phyloP scores from a whole-genome alignment of 2,888 invertebrate genomes.

The Hyppa rectilinea region DNA sequence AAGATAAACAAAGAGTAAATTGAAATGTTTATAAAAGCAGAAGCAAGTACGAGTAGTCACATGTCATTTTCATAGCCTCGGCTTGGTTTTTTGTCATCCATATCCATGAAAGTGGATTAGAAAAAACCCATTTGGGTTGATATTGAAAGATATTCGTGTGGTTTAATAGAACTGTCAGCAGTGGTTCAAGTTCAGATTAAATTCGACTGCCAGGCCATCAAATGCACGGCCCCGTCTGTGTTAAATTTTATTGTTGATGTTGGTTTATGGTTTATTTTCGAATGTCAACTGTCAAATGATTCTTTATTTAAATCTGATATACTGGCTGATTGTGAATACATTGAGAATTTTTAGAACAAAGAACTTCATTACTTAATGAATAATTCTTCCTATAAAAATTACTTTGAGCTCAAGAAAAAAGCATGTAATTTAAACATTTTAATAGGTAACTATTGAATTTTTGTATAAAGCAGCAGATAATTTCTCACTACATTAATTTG shows the following conservation, averaged over 20 bases:
- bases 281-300: background rate
- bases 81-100: too few species aligned
- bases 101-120: background rate
- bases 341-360: background rate
- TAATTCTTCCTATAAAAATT: background rate
- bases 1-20: background rate
- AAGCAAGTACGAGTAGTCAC: background rate
- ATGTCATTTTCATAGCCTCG: too few species aligned
- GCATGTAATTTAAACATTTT: background rate
- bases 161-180: slow-evolving; percentile 45
- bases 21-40: background rate
- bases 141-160: slow-evolving; percentile 17
- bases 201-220: slow-evolving; percentile 28
- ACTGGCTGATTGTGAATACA: background rate
- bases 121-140: slow-evolving; percentile 10
- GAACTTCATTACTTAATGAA: background rate
- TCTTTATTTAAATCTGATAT: slow-evolving; percentile 3
- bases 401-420: background rate
- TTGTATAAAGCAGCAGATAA: background rate
- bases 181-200: slow-evolving; percentile 20
- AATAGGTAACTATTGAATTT: background rate
- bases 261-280: slow-evolving; percentile 10
- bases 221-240: slow-evolving; percentile 34
- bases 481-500: background rate
- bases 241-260: slow-evolving; percentile 20